Evolutionary conservation across 2,797 vertebrate genomes (phyloP).

Genomic region (Gallirallus australis): DNA sequence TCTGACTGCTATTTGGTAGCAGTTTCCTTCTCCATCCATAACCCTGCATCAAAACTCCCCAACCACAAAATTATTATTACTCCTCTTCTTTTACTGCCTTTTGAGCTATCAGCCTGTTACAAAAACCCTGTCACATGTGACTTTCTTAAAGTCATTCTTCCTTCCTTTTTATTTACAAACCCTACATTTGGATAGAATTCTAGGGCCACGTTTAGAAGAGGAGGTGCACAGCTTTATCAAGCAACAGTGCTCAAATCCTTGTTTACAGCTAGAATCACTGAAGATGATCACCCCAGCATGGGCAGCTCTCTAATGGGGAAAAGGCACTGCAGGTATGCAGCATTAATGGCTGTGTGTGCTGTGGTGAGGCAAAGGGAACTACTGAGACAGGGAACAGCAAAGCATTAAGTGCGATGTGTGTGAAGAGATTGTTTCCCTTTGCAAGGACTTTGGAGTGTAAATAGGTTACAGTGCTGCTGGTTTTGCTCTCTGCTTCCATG

Average conservation of each 20-base stretch:
- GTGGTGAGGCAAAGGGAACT: neutral
- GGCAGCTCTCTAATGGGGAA: neutral
- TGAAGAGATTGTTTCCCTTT: neutral
- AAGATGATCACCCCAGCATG: neutral
- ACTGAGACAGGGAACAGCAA: neutral
- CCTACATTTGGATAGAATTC: neutral
- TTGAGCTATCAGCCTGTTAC: neutral
- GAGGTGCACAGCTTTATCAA: neutral
- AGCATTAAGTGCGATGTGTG: neutral
- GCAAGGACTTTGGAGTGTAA: neutral
- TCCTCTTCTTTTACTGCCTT: neutral
- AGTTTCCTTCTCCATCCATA: neutral
- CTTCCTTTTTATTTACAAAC: neutral
- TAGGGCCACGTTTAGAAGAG: neutral
- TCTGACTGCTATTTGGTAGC: neutral
- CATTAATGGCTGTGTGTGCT: neutral
- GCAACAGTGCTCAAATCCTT: neutral
- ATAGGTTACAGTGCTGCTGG: neutral
- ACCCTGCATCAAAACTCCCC: neutral
- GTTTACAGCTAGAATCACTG: neutral
- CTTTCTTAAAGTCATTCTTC: neutral
- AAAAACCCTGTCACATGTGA: rapidly evolving
- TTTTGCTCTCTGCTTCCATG: neutral
- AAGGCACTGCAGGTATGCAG: neutral
- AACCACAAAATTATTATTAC: neutral